Evolutionary conservation across 2,888 invertebrate species (phyloP).

Genomic region (Ormyrus rosae): DNA sequence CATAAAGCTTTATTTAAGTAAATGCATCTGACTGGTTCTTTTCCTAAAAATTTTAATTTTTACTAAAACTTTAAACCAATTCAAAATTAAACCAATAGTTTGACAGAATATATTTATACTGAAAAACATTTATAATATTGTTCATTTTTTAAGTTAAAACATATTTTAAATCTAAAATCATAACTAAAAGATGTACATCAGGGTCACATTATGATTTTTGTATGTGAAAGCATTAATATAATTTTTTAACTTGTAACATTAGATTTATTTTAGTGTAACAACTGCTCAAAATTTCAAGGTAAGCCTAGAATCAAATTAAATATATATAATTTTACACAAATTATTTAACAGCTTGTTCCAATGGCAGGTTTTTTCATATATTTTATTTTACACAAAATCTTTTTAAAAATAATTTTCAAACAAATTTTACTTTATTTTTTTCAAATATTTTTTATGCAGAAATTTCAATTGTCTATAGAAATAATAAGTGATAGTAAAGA

Average conservation of each 20-base stretch:
- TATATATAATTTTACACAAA: background rate
- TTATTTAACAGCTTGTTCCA: background rate
- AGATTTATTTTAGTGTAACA: conserved; percentile 41
- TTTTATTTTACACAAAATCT: background rate
- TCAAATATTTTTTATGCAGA: too few species aligned
- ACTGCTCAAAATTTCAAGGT: conserved; percentile 29
- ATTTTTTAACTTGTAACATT: conserved; percentile 26
- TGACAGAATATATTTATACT: conserved; percentile 19
- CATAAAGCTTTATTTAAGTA: conserved; percentile 68
- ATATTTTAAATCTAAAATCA: conserved; percentile 38
- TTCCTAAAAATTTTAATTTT: conserved; percentile 26
- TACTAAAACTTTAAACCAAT: background rate
- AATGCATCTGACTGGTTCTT: conserved; percentile 60
- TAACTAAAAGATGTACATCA: conserved; percentile 19
- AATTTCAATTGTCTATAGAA: too few species aligned
- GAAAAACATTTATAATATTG: conserved; percentile 37
- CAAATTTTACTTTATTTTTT: too few species aligned
- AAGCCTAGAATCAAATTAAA: conserved; percentile 38
- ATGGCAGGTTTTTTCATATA: background rate
- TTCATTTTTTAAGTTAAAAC: conserved; percentile 39
- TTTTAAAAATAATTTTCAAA: background rate
- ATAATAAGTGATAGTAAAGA: too few species aligned
- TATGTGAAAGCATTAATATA: conserved; percentile 21
- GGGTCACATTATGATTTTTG: too few species aligned
- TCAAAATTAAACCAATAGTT: background rate